Evolutionary conservation across 1,140 invertebrate genomes (phyloP).

Genomic region (Semibalanus balanoides): DNA sequence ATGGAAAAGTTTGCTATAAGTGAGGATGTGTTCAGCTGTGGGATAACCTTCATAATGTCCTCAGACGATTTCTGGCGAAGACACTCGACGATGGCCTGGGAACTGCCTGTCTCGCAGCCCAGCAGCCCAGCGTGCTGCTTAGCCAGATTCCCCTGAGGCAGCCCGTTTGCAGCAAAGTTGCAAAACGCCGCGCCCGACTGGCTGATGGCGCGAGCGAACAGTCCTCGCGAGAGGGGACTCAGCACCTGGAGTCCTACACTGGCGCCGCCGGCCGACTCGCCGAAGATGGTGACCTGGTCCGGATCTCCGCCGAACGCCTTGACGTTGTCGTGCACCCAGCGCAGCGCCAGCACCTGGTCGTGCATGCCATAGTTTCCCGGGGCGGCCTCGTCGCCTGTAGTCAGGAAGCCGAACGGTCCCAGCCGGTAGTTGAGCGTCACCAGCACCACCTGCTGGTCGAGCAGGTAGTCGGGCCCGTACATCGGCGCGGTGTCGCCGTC

Average conservation of each 20-base stretch:
- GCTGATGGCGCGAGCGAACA: conserved; percentile 19
- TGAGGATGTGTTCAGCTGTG: neutral
- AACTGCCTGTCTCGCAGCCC: neutral
- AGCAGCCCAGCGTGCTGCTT: neutral
- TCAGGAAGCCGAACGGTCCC: conserved; percentile 37
- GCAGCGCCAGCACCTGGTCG: conserved; percentile 39
- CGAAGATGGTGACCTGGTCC: conserved; percentile 41
- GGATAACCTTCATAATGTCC: neutral
- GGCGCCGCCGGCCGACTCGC: conserved; percentile 45
- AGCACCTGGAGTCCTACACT: conserved; percentile 41
- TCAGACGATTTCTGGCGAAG: neutral
- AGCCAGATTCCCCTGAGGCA: too few relatives aligned
- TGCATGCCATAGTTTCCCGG: conserved; percentile 35
- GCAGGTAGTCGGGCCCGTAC: conserved; percentile 25
- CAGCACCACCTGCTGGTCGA: conserved; percentile 36
- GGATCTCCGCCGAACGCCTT: conserved; percentile 41
- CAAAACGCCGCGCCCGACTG: conserved; percentile 17
- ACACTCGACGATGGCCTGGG: conserved; percentile 5
- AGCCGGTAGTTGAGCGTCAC: conserved; percentile 46
- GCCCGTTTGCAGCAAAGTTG: conserved; percentile 24
- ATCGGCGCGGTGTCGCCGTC: conserved; percentile 19
- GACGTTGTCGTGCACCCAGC: conserved; percentile 38
- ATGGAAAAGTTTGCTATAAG: neutral
- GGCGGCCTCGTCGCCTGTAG: conserved; percentile 23
- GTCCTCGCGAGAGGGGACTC: conserved; percentile 28